phyloP scores from a whole-genome alignment of 2,797 vertebrate genomes.

The Scolopax bukidnonensis region DNA sequence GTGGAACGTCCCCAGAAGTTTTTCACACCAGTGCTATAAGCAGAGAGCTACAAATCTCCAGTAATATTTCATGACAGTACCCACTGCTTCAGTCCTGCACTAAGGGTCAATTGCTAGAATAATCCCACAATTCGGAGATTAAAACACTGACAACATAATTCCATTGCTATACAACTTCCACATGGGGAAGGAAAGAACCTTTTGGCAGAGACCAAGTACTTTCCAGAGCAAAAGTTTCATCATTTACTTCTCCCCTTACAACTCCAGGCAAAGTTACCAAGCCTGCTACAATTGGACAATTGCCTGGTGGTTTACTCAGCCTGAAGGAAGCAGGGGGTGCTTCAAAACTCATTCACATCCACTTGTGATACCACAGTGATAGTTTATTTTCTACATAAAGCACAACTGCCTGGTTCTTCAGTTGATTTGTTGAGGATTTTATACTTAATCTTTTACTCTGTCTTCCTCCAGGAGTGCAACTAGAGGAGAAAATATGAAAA shows the following conservation, averaged over 20 bases:
- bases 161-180: slow-evolving; percentile 41
- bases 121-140: slow-evolving; percentile 5
- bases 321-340: slow-evolving; percentile 11
- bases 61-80: not conserved
- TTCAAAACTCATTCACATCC: slow-evolving; percentile 44
- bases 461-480: not conserved
- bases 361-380: not conserved
- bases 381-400: slow-evolving; percentile 45
- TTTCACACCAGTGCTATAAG: not conserved
- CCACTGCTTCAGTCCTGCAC: not conserved
- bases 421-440: slow-evolving; percentile 24
- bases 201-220: slow-evolving; percentile 40
- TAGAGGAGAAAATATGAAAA: not conserved
- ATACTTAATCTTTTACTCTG: not conserved
- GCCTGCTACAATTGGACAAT: slow-evolving; percentile 56
- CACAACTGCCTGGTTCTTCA: not conserved
- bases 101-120: not conserved
- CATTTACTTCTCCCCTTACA: slow-evolving; percentile 51
- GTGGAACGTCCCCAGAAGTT: not conserved
- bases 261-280: not conserved
- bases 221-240: slow-evolving; percentile 57
- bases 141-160: slow-evolving; percentile 36
- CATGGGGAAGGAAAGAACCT: slow-evolving; percentile 31
- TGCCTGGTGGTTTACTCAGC: slow-evolving; percentile 38
- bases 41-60: not conserved